A percentile compares a stretch with the other conserved stretches of the same genome.
phyloP scores from a whole-genome alignment of 35 echinoderm and acorn worm species.

The Eucidaris tribuloides region DNA sequence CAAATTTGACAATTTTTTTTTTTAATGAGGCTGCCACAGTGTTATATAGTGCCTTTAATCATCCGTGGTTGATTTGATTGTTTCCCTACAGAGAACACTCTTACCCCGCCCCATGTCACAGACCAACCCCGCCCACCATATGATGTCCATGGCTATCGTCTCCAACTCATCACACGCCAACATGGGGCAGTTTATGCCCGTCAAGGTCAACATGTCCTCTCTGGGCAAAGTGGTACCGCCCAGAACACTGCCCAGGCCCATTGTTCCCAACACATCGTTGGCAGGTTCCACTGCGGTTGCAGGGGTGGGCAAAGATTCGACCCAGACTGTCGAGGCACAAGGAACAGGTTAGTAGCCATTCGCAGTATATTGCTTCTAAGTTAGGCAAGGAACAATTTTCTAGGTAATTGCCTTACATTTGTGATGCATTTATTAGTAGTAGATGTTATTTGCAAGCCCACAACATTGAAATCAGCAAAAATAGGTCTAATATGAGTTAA shows the following conservation, averaged over 20 bases:
- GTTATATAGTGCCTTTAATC: too few relatives aligned
- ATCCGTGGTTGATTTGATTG: not conserved
- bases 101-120: slow-evolving; percentile 36
- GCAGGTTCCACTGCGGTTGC: slow-evolving; percentile 1
- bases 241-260: not conserved
- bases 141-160: slow-evolving; percentile 55
- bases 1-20: not conserved
- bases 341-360: too few relatives aligned
- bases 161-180: slow-evolving; percentile 37
- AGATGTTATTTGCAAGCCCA: too few relatives aligned
- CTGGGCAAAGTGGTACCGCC: slow-evolving; percentile 14
- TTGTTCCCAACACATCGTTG: not conserved
- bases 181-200: slow-evolving; percentile 51
- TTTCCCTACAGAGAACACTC: slow-evolving; percentile 11
- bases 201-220: slow-evolving; percentile 29
- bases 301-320: slow-evolving; percentile 6
- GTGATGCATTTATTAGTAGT: too few relatives aligned
- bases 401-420: too few relatives aligned
- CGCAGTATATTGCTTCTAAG: too few relatives aligned
- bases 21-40: too few relatives aligned
- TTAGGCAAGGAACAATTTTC: too few relatives aligned
- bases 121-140: not conserved
- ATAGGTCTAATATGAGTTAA: too few relatives aligned
- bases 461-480: too few relatives aligned
- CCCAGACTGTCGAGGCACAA: slow-evolving; percentile 20